Evolutionary conservation across 2,797 vertebrate genomes (phyloP).

Genomic region (Hemitrygon akajei): DNA sequence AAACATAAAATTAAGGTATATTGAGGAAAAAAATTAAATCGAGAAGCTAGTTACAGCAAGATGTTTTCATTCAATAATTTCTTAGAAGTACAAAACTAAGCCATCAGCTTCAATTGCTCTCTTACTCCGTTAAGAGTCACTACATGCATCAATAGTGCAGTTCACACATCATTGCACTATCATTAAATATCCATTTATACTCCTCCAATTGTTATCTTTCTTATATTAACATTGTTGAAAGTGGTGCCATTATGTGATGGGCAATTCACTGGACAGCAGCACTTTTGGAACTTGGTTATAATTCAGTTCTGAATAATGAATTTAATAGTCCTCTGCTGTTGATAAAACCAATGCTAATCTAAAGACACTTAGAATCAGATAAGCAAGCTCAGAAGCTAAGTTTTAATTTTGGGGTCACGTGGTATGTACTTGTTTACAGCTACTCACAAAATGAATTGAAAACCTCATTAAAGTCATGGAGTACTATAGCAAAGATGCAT

Average conservation of each 20-base stretch:
- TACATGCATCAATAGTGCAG: background rate
- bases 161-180: background rate
- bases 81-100: background rate
- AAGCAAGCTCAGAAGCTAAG: background rate
- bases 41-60: background rate
- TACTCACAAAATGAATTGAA: background rate
- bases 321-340: background rate
- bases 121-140: background rate
- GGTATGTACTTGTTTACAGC: background rate
- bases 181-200: conserved; percentile 29
- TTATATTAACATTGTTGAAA: background rate
- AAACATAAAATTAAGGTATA: background rate
- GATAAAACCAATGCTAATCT: background rate
- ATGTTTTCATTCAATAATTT: background rate
- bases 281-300: background rate
- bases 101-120: background rate
- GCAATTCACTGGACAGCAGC: background rate
- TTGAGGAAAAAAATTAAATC: background rate
- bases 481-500: too few relatives aligned
- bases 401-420: background rate
- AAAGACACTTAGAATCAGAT: background rate
- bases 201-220: background rate
- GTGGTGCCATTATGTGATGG: background rate
- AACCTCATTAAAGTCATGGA: background rate
- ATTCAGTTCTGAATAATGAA: background rate